Conservation (phyloP, 2,888 invertebrate species). For the Andrena fulva region DNA sequence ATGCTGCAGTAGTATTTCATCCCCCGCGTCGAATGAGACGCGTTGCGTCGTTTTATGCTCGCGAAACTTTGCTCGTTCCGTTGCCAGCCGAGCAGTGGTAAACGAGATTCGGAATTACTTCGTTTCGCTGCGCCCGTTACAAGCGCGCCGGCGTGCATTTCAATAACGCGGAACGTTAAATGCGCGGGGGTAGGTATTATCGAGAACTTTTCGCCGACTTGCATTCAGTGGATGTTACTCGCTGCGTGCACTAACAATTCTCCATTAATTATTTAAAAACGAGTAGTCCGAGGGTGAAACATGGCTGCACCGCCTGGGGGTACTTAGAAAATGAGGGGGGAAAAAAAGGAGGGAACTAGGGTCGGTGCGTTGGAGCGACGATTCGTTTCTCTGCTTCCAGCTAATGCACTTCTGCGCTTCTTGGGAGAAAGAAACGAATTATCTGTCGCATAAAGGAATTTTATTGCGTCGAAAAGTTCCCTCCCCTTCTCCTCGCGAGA, state of each 20-base stretch:
- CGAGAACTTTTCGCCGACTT: neutral
- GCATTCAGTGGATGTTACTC: neutral
- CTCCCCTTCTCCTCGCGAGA: neutral
- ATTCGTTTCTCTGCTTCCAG: conserved; percentile 4
- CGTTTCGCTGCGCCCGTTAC: neutral
- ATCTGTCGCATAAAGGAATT: conserved; percentile 24
- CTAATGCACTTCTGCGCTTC: conserved; percentile 23
- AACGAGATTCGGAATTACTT: conserved; percentile 13
- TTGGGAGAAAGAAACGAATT: conserved; percentile 19
- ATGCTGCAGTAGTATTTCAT: neutral
- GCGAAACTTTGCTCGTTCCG: conserved; percentile 37
- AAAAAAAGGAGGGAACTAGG: neutral
- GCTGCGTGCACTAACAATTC: too few species aligned
- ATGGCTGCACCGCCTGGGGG: neutral
- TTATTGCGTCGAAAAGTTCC: conserved; percentile 2
- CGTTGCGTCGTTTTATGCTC: conserved; percentile 4
- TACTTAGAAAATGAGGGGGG: too few species aligned
- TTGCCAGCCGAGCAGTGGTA: neutral
- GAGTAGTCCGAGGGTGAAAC: neutral
- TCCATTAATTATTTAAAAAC: neutral
- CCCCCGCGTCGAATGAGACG: conserved; percentile 2
- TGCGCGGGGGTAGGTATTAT: neutral
- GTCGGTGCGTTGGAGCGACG: neutral
- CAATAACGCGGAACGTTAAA: conserved; percentile 8
- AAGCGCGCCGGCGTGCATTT: neutral